Evolutionary conservation across 2,888 invertebrate species (phyloP), one percentile per base, ranked within the genome.

Genomic region (Melinopterus prodromus): DNA sequence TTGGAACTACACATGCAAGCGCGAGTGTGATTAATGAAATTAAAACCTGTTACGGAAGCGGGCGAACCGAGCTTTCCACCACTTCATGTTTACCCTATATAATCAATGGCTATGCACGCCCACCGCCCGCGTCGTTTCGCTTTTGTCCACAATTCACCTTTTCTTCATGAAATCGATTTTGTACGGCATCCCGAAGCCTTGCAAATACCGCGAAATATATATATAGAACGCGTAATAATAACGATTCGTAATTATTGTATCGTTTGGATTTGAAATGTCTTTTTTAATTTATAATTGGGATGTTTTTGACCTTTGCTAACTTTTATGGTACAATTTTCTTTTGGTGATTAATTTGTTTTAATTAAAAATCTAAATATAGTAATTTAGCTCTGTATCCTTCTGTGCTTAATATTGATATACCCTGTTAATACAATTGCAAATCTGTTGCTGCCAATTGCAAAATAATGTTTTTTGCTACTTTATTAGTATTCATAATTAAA

Each of bases 11-110:
- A 12, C 53, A 53, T 53, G 53, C 53, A 53, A 53, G 53, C 53
- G 53, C 53, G 53, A 53, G 9, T 53, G 7, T 53, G 53, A 53
- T 53, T 53, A 53, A 53, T 53, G 53, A 12, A 53, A 53, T 53
- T 53, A 53, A 53, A 53, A 53, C 53, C 53, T 9, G 53, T 53
- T 53, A 53, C 53, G 53, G 53, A 53, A 53, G 1, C 53, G 12
- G 53, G 53, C 53, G 53, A 53, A 53, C 53, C 53, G 53, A 53
- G 53, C 53, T 53, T 53, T 6, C 53, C 7, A 53, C 53, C 53
- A 53, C 53, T 53, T 53, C 53, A 53, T 53, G 53, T 53, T 53
- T 53, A 53, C 53, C 53, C 53, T 53, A 53, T 53, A 53, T 53
- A 53, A 53, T 53, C 53, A 53, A 53, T 53, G 53, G 53, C 12